phyloP scores from a whole-genome alignment of 2,888 invertebrate species.

The Celastrina argiolus region DNA sequence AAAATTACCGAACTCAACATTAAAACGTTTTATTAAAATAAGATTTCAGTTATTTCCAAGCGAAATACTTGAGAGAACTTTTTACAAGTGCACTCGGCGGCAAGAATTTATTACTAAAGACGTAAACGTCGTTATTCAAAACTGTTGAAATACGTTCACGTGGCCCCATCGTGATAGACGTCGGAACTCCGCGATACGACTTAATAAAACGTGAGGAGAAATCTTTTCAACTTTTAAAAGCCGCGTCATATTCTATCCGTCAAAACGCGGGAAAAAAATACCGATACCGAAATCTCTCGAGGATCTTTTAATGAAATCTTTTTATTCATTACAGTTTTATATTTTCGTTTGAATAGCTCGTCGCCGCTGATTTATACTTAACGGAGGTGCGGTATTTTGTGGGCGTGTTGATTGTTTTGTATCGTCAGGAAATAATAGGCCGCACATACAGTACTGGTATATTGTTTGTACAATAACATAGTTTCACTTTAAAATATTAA shows the following conservation, averaged over 20 bases:
- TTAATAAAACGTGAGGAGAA: background rate
- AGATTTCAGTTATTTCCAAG: background rate
- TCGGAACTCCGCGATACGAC: background rate
- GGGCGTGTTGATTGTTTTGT: no score
- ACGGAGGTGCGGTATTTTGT: no score
- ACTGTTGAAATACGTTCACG: constrained; percentile 8
- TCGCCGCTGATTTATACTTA: background rate
- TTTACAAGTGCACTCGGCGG: background rate
- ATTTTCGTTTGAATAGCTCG: background rate
- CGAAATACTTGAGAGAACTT: background rate
- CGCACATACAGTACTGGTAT: no score
- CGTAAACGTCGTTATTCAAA: background rate
- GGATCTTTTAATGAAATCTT: constrained; percentile 9
- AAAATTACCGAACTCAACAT: background rate
- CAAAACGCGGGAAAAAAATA: background rate
- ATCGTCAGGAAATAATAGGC: no score
- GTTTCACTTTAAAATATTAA: no score
- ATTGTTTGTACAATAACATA: no score
- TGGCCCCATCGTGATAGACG: constrained; percentile 2
- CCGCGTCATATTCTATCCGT: constrained; percentile 1
- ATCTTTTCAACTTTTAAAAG: background rate
- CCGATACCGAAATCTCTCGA: background rate
- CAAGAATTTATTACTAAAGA: background rate
- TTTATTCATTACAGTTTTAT: constrained; percentile 11
- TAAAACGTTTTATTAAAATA: background rate